A percentile compares a stretch with the other conserved stretches of the same genome.
These are phyloP conservation scores for Metridium senile DNA, from an alignment of 92 coral and sea anemone genomes.

Conservation along the genomic window DNA sequence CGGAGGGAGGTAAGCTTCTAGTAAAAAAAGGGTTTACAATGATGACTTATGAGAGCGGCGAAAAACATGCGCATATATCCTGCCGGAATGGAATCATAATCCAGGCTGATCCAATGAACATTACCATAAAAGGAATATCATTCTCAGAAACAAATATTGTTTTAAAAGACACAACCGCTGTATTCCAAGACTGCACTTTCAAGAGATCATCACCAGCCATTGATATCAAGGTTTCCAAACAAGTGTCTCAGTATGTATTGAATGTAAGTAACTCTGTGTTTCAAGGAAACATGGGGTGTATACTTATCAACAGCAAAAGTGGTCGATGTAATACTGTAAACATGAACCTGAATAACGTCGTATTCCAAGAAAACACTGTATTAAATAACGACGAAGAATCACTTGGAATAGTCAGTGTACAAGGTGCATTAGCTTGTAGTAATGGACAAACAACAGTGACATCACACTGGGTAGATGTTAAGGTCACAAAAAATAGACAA, in stretches of 20 bases:
- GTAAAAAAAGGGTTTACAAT: conserved; percentile 7
- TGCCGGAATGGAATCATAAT: conserved; percentile 6
- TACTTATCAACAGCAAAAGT: not conserved
- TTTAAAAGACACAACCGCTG: conserved; percentile 6
- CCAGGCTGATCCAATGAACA: not conserved
- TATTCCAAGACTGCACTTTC: conserved; percentile 17
- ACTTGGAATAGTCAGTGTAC: conserved; percentile 9
- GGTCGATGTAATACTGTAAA: not conserved
- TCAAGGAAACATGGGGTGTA: conserved; percentile 12
- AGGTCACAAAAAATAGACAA: not conserved
- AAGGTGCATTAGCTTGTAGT: not conserved
- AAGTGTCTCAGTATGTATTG: not conserved
- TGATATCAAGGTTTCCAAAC: not conserved
- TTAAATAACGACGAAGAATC: not conserved
- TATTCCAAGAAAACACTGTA: conserved; percentile 16
- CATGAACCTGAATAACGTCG: not conserved
- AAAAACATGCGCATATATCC: conserved; percentile 7
- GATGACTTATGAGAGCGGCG: not conserved
- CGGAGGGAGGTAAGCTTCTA: not conserved
- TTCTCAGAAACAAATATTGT: conserved; percentile 4
- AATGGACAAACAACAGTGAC: not conserved
- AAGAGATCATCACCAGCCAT: conserved; percentile 26
- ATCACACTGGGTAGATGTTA: conserved; percentile 16
- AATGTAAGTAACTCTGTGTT: not conserved
- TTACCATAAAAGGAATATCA: conserved; percentile 5